A percentile compares a stretch with the other conserved stretches of the same genome.
Evolutionary conservation across 2,888 invertebrate genomes (phyloP).

Genomic region (Sialis lutaria): DNA sequence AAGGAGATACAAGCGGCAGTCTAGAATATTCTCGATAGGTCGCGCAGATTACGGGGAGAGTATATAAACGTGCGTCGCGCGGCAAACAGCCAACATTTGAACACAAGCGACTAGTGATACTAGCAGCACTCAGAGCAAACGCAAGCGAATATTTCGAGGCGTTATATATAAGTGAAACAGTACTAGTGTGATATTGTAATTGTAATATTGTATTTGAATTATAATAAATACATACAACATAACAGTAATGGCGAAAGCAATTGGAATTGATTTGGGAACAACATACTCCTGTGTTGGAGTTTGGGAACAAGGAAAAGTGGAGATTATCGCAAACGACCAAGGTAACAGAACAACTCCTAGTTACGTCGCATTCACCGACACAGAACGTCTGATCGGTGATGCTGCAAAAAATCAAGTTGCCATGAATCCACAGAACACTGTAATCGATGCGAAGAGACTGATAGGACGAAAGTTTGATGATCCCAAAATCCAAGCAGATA

Average conservation of each 20-base stretch:
- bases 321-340: constrained; percentile 50
- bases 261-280: constrained; percentile 75
- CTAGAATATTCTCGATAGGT: too few relatives aligned
- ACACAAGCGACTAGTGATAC: too few relatives aligned
- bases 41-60: too few relatives aligned
- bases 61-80: too few relatives aligned
- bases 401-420: constrained; percentile 50
- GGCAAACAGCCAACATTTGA: too few relatives aligned
- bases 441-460: constrained; percentile 45
- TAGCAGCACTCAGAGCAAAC: too few relatives aligned
- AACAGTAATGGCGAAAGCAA: constrained; percentile 20
- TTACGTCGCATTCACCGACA: constrained; percentile 51
- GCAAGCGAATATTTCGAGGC: too few relatives aligned
- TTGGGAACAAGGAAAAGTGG: constrained; percentile 64
- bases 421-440: constrained; percentile 51
- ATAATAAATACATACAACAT: too few relatives aligned
- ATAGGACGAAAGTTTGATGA: constrained; percentile 53
- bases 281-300: constrained; percentile 77
- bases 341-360: constrained; percentile 57
- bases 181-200: too few relatives aligned
- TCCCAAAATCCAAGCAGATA: constrained; percentile 49
- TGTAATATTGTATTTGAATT: too few relatives aligned
- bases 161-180: too few relatives aligned
- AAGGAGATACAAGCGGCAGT: too few relatives aligned
- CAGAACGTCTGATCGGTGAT: constrained; percentile 44